phyloP scores from a whole-genome alignment of 2,113 vertebrate genomes.

The Noturus placidus region DNA sequence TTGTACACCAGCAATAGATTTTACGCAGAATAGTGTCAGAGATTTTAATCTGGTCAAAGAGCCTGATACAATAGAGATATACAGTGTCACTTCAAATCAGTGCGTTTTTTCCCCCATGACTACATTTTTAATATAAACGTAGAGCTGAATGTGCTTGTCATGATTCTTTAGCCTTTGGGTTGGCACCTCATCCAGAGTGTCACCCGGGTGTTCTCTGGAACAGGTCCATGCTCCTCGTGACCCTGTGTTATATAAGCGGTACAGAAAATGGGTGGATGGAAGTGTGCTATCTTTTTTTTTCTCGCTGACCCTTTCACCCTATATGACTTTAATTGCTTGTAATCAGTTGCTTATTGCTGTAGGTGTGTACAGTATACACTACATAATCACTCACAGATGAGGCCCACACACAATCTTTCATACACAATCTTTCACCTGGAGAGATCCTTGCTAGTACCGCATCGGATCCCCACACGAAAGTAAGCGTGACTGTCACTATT shows the following conservation, averaged over 20 bases:
- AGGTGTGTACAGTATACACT: neutral
- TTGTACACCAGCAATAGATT: neutral
- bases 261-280: too few species aligned
- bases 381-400: neutral
- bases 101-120: neutral
- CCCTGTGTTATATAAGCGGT: too few species aligned
- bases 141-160: neutral
- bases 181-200: too few species aligned
- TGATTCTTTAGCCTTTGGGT: neutral
- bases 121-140: neutral
- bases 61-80: neutral
- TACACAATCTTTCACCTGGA: neutral
- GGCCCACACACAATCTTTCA: neutral
- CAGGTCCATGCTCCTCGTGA: too few species aligned
- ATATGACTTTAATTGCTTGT: neutral
- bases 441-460: neutral
- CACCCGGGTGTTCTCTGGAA: too few species aligned
- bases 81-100: neutral
- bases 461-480: neutral
- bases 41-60: neutral
- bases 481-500: neutral
- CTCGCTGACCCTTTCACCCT: neutral
- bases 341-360: neutral
- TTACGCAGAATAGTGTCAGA: neutral
- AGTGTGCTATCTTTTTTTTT: neutral